Base-by-base conservation (phyloP, 1,140 invertebrate genomes). In the Magallana angulata region DNA sequence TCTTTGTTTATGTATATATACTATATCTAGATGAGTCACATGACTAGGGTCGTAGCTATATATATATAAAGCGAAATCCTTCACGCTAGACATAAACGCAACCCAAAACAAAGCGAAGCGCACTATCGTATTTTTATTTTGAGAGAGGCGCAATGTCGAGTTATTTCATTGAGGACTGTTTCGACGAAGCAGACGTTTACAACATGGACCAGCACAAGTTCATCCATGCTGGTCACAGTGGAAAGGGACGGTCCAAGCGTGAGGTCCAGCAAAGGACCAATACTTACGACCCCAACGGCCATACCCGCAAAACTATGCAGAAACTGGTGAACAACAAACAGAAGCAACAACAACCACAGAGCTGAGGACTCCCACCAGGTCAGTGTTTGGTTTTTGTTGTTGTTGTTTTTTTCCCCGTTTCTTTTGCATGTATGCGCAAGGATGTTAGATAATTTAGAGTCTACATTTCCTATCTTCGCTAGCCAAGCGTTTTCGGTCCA, bases 241-340 rank as follows among this genome's bases (percentile, higher is more conserved):
- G 94, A 6, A 94, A 94, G 85, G 92, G 92, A 0, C 82, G 94
- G 14, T 86, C 89, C 18, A 94, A 94, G 81, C 92, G 92, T 76
- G 94, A 94, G 87, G 92, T 89, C 0, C 89, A 89, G 57, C 89
- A 92, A 81, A 89, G 94, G 82, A 93, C 92, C 0, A 93, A 94
- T 87, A 89, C 90, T 11, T 90, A 90, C 83, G 93, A 94, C 68
- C 91, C 92, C 1, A 88, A 88, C 60, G 94, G 94, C 5, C 93
- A 94, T 82, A 93, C 91, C 1, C 83, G 94, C n/a, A 94, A 94
- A 89, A 88, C 87, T 7, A 87, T 91, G 16, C 91, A 92, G 83
- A 94, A 94, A 89, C 91, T 94, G 11, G 82, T 93, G 56, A 94
- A 94, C 87, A 94, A 91, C 82, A 89, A 92, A n/a, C 90, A 92